Conservation (phyloP, 1,140 invertebrate species). For the Zaprionus nigranus region DNA sequence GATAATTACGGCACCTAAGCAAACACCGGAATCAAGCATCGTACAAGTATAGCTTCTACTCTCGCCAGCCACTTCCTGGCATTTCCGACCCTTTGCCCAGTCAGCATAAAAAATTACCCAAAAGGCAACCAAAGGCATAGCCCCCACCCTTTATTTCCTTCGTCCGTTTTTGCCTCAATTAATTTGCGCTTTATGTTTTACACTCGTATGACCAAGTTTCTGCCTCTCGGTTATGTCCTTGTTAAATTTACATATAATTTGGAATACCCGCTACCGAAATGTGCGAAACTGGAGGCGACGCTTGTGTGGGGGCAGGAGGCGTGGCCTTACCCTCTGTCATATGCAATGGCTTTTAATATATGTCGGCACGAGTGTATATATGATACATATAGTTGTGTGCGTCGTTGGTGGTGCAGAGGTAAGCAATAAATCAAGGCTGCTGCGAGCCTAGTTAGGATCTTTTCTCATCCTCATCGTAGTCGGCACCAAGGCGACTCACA, state of each 20-base stretch:
- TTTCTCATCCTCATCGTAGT: slow-evolving; percentile 4
- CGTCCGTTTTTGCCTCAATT: slow-evolving; percentile 68
- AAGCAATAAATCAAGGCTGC: slow-evolving; percentile 63
- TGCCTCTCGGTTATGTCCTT: slow-evolving; percentile 57
- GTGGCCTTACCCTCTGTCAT: slow-evolving; percentile 15
- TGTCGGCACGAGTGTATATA: not conserved
- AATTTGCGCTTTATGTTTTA: slow-evolving; percentile 80
- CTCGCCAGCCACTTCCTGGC: slow-evolving; percentile 39
- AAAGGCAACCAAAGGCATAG: slow-evolving; percentile 21
- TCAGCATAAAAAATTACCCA: slow-evolving; percentile 24
- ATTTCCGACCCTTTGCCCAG: slow-evolving; percentile 47
- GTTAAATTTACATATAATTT: slow-evolving; percentile 77
- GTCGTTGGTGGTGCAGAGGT: slow-evolving; percentile 2
- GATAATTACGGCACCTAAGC: slow-evolving; percentile 46
- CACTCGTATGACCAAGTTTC: slow-evolving; percentile 59
- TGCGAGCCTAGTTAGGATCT: slow-evolving; percentile 13
- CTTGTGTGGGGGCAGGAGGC: not conserved
- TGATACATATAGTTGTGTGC: slow-evolving; percentile 3
- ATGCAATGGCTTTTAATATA: slow-evolving; percentile 18
- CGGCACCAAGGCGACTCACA: slow-evolving; percentile 46
- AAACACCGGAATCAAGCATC: slow-evolving; percentile 44
- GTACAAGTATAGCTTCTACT: slow-evolving; percentile 27
- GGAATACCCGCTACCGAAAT: slow-evolving; percentile 25
- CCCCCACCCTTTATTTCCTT: not conserved
- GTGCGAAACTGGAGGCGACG: slow-evolving; percentile 33